Conservation (phyloP, 1,140 invertebrate genomes). For the Neodiprion fabricii region DNA sequence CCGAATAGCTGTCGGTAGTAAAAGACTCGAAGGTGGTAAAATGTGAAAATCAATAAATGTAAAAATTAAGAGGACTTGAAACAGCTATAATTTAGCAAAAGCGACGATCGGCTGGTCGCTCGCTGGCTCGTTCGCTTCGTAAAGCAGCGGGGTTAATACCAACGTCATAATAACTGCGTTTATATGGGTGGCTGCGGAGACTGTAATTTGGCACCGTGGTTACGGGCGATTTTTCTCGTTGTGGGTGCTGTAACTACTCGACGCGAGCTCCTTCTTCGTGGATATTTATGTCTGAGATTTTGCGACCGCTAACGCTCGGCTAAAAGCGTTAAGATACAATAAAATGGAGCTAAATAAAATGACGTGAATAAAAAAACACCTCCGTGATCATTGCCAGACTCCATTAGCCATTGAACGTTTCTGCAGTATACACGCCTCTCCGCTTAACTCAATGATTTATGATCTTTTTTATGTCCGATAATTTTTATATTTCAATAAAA, state of each 20-base stretch:
- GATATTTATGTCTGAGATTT: conserved; percentile 23
- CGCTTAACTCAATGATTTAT: conserved; percentile 5
- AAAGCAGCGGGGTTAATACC: conserved; percentile 48
- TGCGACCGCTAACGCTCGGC: conserved; percentile 23
- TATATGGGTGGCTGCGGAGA: conserved; percentile 40
- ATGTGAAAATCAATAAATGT: conserved; percentile 60
- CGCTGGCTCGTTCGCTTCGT: background rate
- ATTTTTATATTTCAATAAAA: background rate
- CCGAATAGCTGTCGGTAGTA: background rate
- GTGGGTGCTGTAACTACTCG: background rate
- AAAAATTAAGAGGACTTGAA: conserved; percentile 56
- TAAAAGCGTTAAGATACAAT: conserved; percentile 21
- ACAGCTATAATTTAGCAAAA: conserved; percentile 48
- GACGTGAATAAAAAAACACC: background rate
- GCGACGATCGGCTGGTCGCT: background rate
- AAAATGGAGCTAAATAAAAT: conserved; percentile 19
- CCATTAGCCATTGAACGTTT: background rate
- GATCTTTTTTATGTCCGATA: background rate
- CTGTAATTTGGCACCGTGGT: conserved; percentile 55
- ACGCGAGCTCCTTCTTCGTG: background rate
- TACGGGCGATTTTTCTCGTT: conserved; percentile 1
- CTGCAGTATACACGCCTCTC: background rate
- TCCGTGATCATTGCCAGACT: background rate
- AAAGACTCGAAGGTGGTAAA: conserved; percentile 50
- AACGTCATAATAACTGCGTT: conserved; percentile 46